Base-by-base conservation (phyloP, 35 echinoderm and acorn worm species). In the Hemicentrotus pulcherrimus region DNA sequence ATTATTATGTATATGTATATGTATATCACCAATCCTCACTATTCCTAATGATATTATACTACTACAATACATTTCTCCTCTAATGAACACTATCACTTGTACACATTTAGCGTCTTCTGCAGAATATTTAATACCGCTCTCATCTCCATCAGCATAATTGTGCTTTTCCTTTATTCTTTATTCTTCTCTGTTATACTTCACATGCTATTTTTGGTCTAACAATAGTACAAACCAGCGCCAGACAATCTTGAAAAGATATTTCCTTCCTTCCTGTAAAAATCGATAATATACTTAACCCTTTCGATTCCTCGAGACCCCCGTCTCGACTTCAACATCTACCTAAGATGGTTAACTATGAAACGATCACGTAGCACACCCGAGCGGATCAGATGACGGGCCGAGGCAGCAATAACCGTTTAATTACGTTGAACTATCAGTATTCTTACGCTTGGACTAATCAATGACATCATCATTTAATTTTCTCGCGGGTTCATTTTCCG, bases 391-490 rank as follows among this genome's bases (percentile, higher is more conserved):
- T 78, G 65, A 4, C 65, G 7, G 19, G 19, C 65, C 19, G 65
- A 78, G 19, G 65, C 65, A 28, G 65, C 19, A 28, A 78, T 28
- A 78, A 78, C 65, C 65, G 65, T 78, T 78, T 78, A 78, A 78
- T 78, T 78, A 78, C 65, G 28, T 78, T 78, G 65, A 78, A 78
- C 65, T 78, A 78, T 78, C 65, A 24, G 65, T 78, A 22, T n/a
- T 78, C 65, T 8, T 78, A 78, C 65, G 65, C 65, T 78, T 78
- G n/a, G 28, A n/a, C 65, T 78, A 78, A 78, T 78, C 65, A 78
- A 78, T 78, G 65, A 78, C 65, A 78, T 78, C 65, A 78, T 78
- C 19, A 78, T 78, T 78, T 78, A 78, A 78, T 78, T 78, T 28
- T 78, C 65, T 78, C 28, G 15, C 65, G 65, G 65, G 65, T 78